phyloP scores from a whole-genome alignment of 2,888 invertebrate genomes.

The Sisyra terminalis region DNA sequence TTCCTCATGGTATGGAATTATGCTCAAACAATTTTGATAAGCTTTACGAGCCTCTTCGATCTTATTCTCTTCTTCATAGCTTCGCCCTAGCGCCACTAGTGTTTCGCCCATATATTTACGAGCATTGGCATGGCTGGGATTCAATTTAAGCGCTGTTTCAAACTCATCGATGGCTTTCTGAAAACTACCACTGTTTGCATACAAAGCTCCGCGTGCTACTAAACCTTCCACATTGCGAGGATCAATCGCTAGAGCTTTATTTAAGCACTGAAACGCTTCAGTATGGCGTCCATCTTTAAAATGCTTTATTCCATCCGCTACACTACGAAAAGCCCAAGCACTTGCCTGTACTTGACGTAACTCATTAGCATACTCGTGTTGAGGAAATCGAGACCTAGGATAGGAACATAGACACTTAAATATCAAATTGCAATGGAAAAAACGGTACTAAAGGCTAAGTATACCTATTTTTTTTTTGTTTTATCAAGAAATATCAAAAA shows the following conservation, averaged over 20 bases:
- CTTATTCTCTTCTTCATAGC: slow-evolving; percentile 76
- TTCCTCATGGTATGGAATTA: slow-evolving; percentile 76
- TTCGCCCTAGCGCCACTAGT: slow-evolving; percentile 72
- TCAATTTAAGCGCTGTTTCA: slow-evolving; percentile 74
- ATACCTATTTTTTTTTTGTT: too few species aligned
- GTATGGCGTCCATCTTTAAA: slow-evolving; percentile 86
- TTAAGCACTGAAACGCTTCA: slow-evolving; percentile 88
- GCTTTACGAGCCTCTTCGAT: slow-evolving; percentile 71
- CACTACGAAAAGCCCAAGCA: slow-evolving; percentile 82
- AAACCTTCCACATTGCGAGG: slow-evolving; percentile 83
- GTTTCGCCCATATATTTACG: slow-evolving; percentile 90
- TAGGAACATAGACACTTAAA: too few species aligned
- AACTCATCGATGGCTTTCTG: slow-evolving; percentile 90
- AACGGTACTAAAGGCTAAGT: too few species aligned
- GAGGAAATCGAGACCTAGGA: slow-evolving; percentile 53
- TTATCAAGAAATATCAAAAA: too few species aligned
- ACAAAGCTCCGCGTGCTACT: slow-evolving; percentile 80
- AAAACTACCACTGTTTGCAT: slow-evolving; percentile 87
- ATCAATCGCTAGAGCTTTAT: slow-evolving; percentile 84
- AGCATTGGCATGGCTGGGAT: slow-evolving; percentile 83
- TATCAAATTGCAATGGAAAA: too few species aligned
- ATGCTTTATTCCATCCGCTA: slow-evolving; percentile 89
- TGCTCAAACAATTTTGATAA: slow-evolving; percentile 66
- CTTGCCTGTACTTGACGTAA: slow-evolving; percentile 80
- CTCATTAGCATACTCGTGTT: slow-evolving; percentile 67